phyloP scores from a whole-genome alignment of 2,797 vertebrate genomes.

The Scolopax bukidnonensis region DNA sequence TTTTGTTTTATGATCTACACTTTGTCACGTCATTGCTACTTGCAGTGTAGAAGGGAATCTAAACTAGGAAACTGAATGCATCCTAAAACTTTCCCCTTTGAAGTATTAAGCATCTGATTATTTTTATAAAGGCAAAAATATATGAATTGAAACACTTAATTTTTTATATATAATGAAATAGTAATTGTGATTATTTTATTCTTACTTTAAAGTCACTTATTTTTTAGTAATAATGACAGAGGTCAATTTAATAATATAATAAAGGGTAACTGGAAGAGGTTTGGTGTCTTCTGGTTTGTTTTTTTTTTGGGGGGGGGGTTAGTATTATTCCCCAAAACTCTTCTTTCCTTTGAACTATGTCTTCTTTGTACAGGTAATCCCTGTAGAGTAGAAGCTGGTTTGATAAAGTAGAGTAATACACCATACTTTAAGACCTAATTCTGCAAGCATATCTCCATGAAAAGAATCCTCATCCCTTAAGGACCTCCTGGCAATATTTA shows the following conservation, averaged over 20 bases:
- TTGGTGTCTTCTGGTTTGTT: rapidly evolving
- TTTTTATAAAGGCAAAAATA: neutral
- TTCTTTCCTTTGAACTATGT: neutral
- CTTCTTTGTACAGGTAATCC: neutral
- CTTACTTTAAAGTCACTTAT: neutral
- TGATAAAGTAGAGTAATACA: neutral
- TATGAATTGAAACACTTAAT: neutral
- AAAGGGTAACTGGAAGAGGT: neutral
- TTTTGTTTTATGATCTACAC: neutral
- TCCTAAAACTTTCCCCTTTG: neutral
- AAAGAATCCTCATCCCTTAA: neutral
- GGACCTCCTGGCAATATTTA: neutral
- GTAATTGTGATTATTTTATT: neutral
- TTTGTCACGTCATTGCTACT: neutral
- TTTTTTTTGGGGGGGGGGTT: neutral
- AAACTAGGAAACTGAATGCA: neutral
- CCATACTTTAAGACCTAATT: neutral
- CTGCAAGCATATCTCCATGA: neutral
- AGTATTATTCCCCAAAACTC: neutral
- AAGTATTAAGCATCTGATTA: neutral
- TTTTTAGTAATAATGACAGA: neutral
- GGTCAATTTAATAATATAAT: neutral
- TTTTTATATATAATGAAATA: neutral
- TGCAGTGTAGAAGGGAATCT: neutral
- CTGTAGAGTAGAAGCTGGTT: neutral